Conservation (phyloP, 2,888 invertebrate species). For the Seladonia tumulorum region DNA sequence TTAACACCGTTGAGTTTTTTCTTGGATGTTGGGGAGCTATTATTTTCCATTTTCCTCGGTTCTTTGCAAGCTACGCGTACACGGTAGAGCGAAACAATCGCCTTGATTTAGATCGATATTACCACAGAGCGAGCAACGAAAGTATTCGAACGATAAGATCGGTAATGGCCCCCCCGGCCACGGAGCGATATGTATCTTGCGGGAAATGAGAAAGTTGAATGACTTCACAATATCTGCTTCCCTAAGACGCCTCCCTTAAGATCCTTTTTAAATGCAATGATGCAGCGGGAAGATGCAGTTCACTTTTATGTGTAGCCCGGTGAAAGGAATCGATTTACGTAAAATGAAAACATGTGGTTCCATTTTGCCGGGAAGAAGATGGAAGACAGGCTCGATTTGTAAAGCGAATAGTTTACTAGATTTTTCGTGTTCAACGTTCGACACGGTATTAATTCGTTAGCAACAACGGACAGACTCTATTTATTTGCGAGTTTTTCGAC, state of each 20-base stretch:
- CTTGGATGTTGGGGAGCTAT: slow-evolving; percentile 17
- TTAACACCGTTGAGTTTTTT: slow-evolving; percentile 36
- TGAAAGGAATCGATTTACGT: slow-evolving; percentile 7
- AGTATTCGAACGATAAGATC: slow-evolving; percentile 3
- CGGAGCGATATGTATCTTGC: not conserved
- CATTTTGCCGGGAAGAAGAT: not conserved
- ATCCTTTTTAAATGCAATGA: slow-evolving; percentile 12
- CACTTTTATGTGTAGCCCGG: not conserved
- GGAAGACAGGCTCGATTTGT: not conserved
- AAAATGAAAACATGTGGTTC: slow-evolving; percentile 6
- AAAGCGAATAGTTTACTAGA: not conserved
- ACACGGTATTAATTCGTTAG: not conserved
- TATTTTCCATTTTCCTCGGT: slow-evolving; percentile 30
- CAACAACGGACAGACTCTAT: not conserved
- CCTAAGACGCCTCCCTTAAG: not conserved
- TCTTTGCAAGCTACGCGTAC: not conserved
- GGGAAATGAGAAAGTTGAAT: slow-evolving; percentile 14
- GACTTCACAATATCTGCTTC: slow-evolving; percentile 3
- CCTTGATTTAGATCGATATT: not conserved
- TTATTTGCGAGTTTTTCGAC: not conserved
- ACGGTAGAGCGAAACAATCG: not conserved
- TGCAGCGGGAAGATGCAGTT: slow-evolving; percentile 7
- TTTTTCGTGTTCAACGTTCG: not conserved
- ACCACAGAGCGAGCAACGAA: not conserved
- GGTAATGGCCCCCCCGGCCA: not conserved